Base-by-base conservation (phyloP, 2,113 vertebrate genomes). In the Amia ocellicauda region DNA sequence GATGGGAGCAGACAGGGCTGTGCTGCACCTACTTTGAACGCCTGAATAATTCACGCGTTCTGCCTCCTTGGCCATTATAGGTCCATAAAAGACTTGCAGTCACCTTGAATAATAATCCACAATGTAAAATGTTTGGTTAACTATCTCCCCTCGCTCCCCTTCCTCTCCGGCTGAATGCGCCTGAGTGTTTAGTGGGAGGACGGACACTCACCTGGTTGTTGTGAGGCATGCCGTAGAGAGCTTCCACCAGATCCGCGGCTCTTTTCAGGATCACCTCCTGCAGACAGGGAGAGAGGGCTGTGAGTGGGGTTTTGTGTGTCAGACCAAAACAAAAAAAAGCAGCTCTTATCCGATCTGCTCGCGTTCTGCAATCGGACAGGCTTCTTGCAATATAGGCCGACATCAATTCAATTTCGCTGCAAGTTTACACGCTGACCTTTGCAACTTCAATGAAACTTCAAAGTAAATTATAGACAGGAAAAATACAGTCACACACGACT, bases 251-350 rank as follows among this genome's bases (percentile, higher is more conserved):
- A 76, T 97, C 95, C 0, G 95, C 95, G 8, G 95, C 95, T 72
- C 95, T 85, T 81, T 98, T 98, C 63, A 98, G 86, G 78, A 98
- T 98, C 40, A 97, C 93, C 81, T 98, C 95, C 95, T 98, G 81
- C 76, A 65, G 84, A 85, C 72, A 36, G 31, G 42, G 58, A 53
- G 13, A 51, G 20, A 59, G 23, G 19, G 5, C 3, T 29, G 26
- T 24, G 29, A 20, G 14, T 13, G 8, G 13, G 10, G 31, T 8
- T 13, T 17, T 42, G 11, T 49, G 9, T 23, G 23, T 10, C 45
- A 45, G 58, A n/a, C n/a, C n/a, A n/a, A n/a, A n/a, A n/a, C n/a
- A n/a, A n/a, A n/a, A n/a, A n/a, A 47, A 45, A 11, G 11, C 11
- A 24, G 11, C 23, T 43, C 26, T 42, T 7, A 29, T 61, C 17